Conservation (phyloP, 1,140 invertebrate genomes). For the Drosophila willistoni region DNA sequence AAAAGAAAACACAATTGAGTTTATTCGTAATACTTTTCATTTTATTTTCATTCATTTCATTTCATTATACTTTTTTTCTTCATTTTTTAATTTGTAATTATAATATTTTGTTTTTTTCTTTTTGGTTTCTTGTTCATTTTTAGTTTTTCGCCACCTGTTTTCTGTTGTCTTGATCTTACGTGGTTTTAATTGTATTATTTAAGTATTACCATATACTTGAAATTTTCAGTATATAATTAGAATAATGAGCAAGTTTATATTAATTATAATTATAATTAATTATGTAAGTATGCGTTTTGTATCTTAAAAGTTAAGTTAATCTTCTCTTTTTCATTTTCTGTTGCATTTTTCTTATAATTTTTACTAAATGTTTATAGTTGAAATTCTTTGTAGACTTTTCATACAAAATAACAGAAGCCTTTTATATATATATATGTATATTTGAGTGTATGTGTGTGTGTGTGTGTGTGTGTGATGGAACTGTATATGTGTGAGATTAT, state of each 20-base stretch:
- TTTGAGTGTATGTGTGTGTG: constrained; percentile 25
- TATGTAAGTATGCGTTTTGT: constrained; percentile 63
- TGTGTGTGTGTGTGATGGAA: constrained; percentile 27
- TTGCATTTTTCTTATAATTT: constrained; percentile 46
- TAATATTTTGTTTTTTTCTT: constrained; percentile 53
- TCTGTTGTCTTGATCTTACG: constrained; percentile 59
- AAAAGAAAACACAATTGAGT: background rate
- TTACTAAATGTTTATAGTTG: constrained; percentile 52
- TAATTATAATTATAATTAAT: constrained; percentile 65
- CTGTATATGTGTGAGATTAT: constrained; percentile 34
- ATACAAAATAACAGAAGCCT: constrained; percentile 66
- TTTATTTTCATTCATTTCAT: constrained; percentile 52
- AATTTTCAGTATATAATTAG: constrained; percentile 68
- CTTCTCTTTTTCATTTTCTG: constrained; percentile 26
- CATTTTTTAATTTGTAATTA: constrained; percentile 58
- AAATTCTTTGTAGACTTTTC: constrained; percentile 68
- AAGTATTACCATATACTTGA: constrained; percentile 69
- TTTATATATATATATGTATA: constrained; percentile 31
- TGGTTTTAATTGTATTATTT: constrained; percentile 67
- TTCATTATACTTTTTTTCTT: constrained; percentile 31
- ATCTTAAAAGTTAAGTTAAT: constrained; percentile 62
- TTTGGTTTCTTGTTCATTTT: constrained; percentile 23
- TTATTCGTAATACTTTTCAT: constrained; percentile 66
- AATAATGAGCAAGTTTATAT: constrained; percentile 76
- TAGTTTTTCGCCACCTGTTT: constrained; percentile 55